Evolutionary conservation across 2,797 vertebrate species (phyloP), one percentile per base, ranked within the genome.

Genomic region (Danio choprae): DNA sequence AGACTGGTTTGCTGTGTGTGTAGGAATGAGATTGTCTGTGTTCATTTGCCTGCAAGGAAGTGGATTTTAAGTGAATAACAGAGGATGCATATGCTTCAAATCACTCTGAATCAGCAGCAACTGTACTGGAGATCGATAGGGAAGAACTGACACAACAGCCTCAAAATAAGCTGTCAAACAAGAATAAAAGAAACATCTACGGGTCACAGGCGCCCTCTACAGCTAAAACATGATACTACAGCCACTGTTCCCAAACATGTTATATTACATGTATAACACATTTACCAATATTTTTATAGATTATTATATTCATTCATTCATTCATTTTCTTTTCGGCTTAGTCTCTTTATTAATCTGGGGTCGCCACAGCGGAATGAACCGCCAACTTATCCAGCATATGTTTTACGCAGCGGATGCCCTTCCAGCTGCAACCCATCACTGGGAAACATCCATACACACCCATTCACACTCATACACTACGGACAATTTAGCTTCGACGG

Each of bases 181-280:
- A 51, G 48, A 51, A 4, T 46, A 7, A 46, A 2, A 51, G 50
- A 55, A 11, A 48, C 6, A 4, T 74, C 5, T 62, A 60, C n/a
- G 15, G 69, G 53, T 51, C 20, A 70, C 50, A 71, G 46, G 44
- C 59, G 53, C 72, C 77, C 72, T 76, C 77, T 80, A 38, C 29
- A 48, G 82, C 7, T 63, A 38, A 18, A 56, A 43, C 11, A 22
- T 46, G 15, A 55, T 20, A 48, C 38, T 48, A 58, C 36, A 70
- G 55, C 16, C 16, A 53, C 20, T 0, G n/a, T 20, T n/a, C 13
- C 46, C 22, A 36, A 5, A n/a, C 46, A 29, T 29, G 29, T 29
- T 29, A 1, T 29, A 29, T 29, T 29, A 29, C 29, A 29, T 29
- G 29, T 3, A 29, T 29, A 29, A 29, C n/a, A n/a, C n/a, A n/a